Evolutionary conservation across 2,797 vertebrate species (phyloP).

Genomic region (Phaenicophaeus curvirostris): DNA sequence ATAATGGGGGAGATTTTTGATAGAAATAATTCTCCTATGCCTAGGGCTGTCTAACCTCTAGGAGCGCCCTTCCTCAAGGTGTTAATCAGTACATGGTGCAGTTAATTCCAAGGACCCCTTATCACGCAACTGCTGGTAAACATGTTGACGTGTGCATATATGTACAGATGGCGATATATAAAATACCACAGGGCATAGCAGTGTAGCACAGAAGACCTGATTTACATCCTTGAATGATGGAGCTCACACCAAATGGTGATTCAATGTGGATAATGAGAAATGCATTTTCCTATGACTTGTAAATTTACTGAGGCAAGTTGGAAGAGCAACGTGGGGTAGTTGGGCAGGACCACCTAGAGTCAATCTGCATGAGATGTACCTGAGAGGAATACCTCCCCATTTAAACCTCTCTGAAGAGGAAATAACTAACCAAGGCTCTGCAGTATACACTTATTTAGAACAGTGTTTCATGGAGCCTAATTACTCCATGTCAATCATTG

Average conservation of each 20-base stretch:
- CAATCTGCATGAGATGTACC: background rate
- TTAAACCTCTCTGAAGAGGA: background rate
- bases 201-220: background rate
- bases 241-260: background rate
- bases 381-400: background rate
- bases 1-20: background rate
- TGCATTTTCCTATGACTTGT: background rate
- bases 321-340: background rate
- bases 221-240: background rate
- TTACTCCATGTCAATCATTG: slow-evolving; percentile 15
- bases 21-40: background rate
- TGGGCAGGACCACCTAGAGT: background rate
- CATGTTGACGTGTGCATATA: background rate
- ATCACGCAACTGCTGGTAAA: background rate
- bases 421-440: background rate
- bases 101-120: background rate
- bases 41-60: background rate
- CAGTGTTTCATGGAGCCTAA: slow-evolving; percentile 3
- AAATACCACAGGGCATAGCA: background rate
- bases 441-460: background rate
- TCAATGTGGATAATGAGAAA: background rate
- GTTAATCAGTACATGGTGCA: background rate
- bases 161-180: background rate
- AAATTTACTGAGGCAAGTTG: background rate
- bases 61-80: background rate